These are phyloP conservation scores for Zaprionus kolodkinae DNA, from an alignment of 1,140 invertebrate species.

Conservation along the genomic window DNA sequence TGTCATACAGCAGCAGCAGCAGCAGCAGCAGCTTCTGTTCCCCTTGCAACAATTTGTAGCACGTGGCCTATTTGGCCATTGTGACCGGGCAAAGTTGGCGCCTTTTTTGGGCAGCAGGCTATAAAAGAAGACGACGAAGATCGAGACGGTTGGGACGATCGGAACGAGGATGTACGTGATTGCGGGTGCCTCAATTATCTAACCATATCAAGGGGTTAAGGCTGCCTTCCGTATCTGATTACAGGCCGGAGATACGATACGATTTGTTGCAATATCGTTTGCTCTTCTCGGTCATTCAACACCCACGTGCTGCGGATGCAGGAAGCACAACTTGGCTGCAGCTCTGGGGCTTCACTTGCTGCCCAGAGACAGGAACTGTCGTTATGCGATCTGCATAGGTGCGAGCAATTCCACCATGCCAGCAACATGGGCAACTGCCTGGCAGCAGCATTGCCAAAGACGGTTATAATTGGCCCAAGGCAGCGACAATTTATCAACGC, in stretches of 20 bases:
- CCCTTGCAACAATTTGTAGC: conserved; percentile 62
- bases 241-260: conserved; percentile 34
- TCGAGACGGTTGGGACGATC: background rate
- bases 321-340: conserved; percentile 24
- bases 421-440: conserved; percentile 14
- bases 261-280: conserved; percentile 39
- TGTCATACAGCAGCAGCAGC: conserved; percentile 40
- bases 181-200: conserved; percentile 62
- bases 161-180: conserved; percentile 27
- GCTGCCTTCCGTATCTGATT: conserved; percentile 44
- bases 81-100: conserved; percentile 63
- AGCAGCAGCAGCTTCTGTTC: conserved; percentile 36
- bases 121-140: conserved; percentile 33
- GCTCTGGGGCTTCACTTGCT: conserved; percentile 31
- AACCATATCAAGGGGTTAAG: conserved; percentile 43
- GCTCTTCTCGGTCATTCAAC: conserved; percentile 50
- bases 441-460: conserved; percentile 64
- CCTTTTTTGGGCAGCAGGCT: conserved; percentile 62
- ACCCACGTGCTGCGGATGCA: conserved; percentile 54
- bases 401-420: conserved; percentile 26
- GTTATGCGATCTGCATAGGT: conserved; percentile 49
- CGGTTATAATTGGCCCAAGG: conserved; percentile 82
- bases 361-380: conserved; percentile 31
- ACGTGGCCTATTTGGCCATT: conserved; percentile 67
- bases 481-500: conserved; percentile 80